These are phyloP conservation scores for Gryon sp. DNA, from an alignment of 1,140 invertebrate genomes.

Conservation along the genomic window DNA sequence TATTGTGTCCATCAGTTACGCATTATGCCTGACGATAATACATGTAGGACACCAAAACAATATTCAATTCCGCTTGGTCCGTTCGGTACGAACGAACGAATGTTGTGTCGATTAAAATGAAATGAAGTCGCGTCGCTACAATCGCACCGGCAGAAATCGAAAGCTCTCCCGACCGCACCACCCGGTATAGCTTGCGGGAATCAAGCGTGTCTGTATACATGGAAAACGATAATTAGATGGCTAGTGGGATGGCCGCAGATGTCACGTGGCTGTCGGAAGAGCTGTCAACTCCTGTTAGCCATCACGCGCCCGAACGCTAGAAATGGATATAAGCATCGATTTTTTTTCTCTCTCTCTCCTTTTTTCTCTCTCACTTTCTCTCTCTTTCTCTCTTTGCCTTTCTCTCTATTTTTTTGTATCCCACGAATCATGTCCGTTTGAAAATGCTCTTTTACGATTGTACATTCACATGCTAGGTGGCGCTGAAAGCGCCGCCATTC, in stretches of 20 bases:
- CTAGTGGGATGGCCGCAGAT: conserved; percentile 73
- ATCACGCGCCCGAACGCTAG: conserved; percentile 43
- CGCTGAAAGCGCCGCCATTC: no score
- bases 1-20: conserved; percentile 48
- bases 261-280: conserved; percentile 77
- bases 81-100: conserved; percentile 11
- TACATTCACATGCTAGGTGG: neutral
- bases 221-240: conserved; percentile 76
- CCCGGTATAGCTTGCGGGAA: conserved; percentile 55
- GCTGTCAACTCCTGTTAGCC: conserved; percentile 75
- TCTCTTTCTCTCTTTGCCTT: neutral
- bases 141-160: conserved; percentile 31
- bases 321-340: conserved; percentile 59
- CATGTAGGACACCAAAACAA: conserved; percentile 34
- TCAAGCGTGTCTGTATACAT: conserved; percentile 54
- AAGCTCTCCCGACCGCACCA: conserved; percentile 60
- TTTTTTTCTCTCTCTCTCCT: conserved; percentile 14
- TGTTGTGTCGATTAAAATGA: conserved; percentile 35
- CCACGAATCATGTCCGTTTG: conserved; percentile 4
- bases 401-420: conserved; percentile 6
- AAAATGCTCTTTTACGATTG: conserved; percentile 17
- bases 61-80: conserved; percentile 31
- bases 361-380: neutral
- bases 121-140: conserved; percentile 8
- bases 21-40: conserved; percentile 25